Evolutionary conservation across 2,888 invertebrate species (phyloP), one percentile per base, ranked within the genome.

Genomic region (Poecilus cupreus): DNA sequence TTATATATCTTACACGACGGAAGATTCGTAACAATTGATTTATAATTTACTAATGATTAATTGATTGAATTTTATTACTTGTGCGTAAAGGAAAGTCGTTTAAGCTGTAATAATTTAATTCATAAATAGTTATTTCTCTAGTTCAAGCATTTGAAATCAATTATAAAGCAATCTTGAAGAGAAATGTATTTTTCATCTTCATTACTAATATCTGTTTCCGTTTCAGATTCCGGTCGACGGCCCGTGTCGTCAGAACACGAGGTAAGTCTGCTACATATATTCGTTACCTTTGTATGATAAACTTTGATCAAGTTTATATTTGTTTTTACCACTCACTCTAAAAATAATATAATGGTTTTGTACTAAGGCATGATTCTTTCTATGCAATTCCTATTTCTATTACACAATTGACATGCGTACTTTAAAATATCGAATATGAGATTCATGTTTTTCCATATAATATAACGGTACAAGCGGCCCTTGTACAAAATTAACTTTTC

Each of bases 201-300:
- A 43, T 3, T 26, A 26, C 22, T 60, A 60, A 26, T 85, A 83
- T 84, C 84, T 84, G 22, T 68, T 64, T 68, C 89, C 88, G 87
- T 90, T 90, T 80, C 90, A 90, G 91, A 90, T 90, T 90, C 90
- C 86, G 90, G 89, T 84, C 88, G 91, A 86, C 88, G 90, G 85
- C 89, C 88, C 85, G 89, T 90, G 82, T 88, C 89, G 82, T 89
- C 90, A 82, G 91, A 90, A 85, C 89, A 90, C 85, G 90, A 90
- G 90, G 91, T 90, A 87, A 85, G 88, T 84, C 18, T 60, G 3
- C 16, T 51, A 13, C 4, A 22, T 57, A 6, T 57, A 2, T 22
- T 57, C 22, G 3, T 60, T 57, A n/a, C 20, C 13, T 13, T 32
- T 60, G 10, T 3, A 6, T 46, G 5, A 46, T 46, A 46, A 13